A percentile compares a stretch with the other conserved stretches of the same genome.
Conservation (phyloP, 2,113 vertebrate genomes). For the Dipodomys merriami region DNA sequence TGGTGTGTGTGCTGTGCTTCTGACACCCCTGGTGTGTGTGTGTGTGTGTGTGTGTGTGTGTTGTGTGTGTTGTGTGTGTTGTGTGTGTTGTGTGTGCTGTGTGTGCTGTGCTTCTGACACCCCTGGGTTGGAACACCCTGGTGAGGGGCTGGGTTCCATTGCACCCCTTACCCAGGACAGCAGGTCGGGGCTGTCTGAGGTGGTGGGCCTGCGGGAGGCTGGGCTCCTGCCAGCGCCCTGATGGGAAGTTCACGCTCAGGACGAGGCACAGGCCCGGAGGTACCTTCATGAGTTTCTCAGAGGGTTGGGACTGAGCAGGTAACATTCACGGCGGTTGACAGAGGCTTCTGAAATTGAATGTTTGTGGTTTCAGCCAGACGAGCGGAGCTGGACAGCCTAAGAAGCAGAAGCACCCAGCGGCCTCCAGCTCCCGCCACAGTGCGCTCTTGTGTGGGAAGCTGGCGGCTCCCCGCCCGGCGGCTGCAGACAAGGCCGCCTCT, state of each 20-base stretch:
- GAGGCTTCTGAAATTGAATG: constrained; percentile 1
- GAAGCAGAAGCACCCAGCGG: background rate
- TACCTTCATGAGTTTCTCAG: background rate
- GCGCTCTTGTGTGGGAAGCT: background rate
- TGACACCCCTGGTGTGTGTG: background rate
- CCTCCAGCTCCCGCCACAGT: background rate
- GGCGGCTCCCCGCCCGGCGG: background rate
- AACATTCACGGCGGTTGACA: background rate
- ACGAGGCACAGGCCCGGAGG: accelerated
- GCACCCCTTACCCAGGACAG: accelerated
- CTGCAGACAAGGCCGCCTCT: background rate
- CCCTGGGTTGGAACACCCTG: background rate
- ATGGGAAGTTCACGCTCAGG: no score
- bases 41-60: no score
- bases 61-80: no score
- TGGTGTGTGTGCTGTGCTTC: background rate
- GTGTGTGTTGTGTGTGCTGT: no score
- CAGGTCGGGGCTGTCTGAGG: no score
- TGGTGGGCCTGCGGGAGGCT: no score
- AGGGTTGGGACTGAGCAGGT: background rate
- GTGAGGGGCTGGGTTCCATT: background rate
- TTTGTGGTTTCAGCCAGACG: background rate
- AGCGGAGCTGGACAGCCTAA: background rate
- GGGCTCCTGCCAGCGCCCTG: background rate
- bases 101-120: background rate